Conservation (phyloP, 2,888 invertebrate genomes). For the Watsonalla binaria region DNA sequence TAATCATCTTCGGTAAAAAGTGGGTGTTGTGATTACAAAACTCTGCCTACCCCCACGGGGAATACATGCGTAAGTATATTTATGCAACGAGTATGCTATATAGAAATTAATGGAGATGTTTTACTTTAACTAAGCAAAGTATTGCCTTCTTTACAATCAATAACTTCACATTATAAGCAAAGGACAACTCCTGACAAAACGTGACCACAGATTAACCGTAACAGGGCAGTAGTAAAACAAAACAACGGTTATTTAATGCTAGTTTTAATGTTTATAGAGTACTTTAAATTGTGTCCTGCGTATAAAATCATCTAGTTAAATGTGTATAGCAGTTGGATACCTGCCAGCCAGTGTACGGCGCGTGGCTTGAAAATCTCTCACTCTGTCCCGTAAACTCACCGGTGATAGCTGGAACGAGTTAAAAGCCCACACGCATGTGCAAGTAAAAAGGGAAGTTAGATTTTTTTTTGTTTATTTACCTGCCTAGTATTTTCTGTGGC, state of each 20-base stretch:
- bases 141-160: too few relatives aligned
- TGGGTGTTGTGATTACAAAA: too few relatives aligned
- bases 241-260: conserved; percentile 50
- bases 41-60: too few relatives aligned
- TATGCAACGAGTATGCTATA: too few relatives aligned
- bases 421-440: conserved; percentile 13
- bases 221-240: conserved; percentile 33
- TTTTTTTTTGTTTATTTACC: too few relatives aligned
- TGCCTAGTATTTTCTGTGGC: too few relatives aligned
- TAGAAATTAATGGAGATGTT: too few relatives aligned
- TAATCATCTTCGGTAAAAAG: too few relatives aligned
- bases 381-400: conserved; percentile 40
- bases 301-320: conserved; percentile 63
- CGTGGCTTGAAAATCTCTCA: conserved; percentile 60
- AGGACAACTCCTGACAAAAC: not conserved
- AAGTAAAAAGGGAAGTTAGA: too few relatives aligned
- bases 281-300: conserved; percentile 68
- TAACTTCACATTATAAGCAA: not conserved
- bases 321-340: conserved; percentile 64
- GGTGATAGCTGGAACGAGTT: conserved; percentile 50
- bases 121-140: too few relatives aligned
- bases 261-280: conserved; percentile 62
- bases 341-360: conserved; percentile 53
- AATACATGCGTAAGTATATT: too few relatives aligned
- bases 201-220: conserved; percentile 10